A percentile compares a stretch with the other conserved stretches of the same genome.
Evolutionary conservation across 1,140 invertebrate genomes (phyloP).

Genomic region (Thaumatotibia leucotreta): DNA sequence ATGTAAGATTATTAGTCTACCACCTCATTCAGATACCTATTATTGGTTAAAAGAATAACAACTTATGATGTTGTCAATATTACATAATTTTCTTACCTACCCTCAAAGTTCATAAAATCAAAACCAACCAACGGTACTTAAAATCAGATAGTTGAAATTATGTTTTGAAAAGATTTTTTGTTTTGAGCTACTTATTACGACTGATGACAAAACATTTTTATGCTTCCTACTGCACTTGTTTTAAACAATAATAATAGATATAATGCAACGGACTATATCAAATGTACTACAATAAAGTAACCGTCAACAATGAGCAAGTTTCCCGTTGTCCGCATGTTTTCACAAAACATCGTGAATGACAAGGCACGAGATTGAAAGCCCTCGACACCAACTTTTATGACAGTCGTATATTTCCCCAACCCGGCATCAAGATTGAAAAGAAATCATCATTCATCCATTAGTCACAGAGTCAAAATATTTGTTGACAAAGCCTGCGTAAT

Average conservation of each 20-base stretch:
- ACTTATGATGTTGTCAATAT: background rate
- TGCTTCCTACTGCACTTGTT: background rate
- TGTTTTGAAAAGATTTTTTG: background rate
- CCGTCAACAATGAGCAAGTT: conserved; percentile 43
- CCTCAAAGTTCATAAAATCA: background rate
- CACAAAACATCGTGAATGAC: conserved; percentile 59
- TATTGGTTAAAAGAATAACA: background rate
- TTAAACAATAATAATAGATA: background rate
- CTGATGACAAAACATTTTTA: background rate
- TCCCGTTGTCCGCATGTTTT: conserved; percentile 46
- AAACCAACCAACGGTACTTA: conserved; percentile 18
- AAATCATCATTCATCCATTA: conserved; percentile 75
- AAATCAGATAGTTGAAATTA: background rate
- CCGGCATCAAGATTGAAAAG: conserved; percentile 68
- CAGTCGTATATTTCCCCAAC: conserved; percentile 65
- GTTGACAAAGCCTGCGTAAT: conserved; percentile 68
- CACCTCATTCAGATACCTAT: background rate
- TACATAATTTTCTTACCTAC: background rate
- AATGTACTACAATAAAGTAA: conserved; percentile 36
- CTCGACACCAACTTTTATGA: conserved; percentile 65
- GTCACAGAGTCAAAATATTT: conserved; percentile 70
- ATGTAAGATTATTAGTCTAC: background rate
- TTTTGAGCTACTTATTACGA: background rate
- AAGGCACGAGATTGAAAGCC: conserved; percentile 55
- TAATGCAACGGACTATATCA: conserved; percentile 16